Evolutionary conservation across 2,797 vertebrate species (phyloP), one percentile per base, ranked within the genome.

Genomic region (Pristis pectinata): DNA sequence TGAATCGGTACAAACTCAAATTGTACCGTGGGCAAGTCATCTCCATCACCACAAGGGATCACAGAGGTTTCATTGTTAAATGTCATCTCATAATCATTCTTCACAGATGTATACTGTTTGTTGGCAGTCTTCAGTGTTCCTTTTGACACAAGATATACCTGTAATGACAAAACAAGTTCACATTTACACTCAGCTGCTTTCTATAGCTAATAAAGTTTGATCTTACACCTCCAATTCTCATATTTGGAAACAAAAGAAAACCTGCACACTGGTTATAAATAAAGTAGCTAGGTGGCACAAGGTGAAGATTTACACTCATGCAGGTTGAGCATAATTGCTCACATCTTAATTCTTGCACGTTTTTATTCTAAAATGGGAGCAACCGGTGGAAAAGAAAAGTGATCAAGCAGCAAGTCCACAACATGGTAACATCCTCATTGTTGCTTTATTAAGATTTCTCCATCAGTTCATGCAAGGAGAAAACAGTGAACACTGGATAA

Each of bases 131-230:
- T 99, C 96, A 99, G 96, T 95, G 97, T 97, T 94, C 98, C 98
- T 97, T 98, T 99, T 94, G 98, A 98, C 96, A 99, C 96, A 96
- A 98, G 99, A 97, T 98, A 99, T 79, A 99, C 99, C 99, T 99
- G 95, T 96, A 96, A 87, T 19, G 53, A 27, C 49, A 96, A 95
- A 95, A 5, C 67, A 67, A 92, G 89, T 41, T 83, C 94, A 95
- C 95, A 95, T 72, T 74, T 80, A 80, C 11, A 93, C 44, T 7
- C 27, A 34, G 49, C 9, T 70, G 49, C 27, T 74, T 70, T 70
- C 30, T 34, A 56, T 37, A 49, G 49, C 13, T 7, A 3, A 24
- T 1, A 0, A 74, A 76, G 49, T 53, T 76, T 15, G 11, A 74
- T 34, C 44, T 2, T 76, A 30, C 27, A 3, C 30, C 41, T 15